These are phyloP conservation scores for Vanacampus margaritifer DNA, from an alignment of 2,113 vertebrate species.

Conservation along the genomic window DNA sequence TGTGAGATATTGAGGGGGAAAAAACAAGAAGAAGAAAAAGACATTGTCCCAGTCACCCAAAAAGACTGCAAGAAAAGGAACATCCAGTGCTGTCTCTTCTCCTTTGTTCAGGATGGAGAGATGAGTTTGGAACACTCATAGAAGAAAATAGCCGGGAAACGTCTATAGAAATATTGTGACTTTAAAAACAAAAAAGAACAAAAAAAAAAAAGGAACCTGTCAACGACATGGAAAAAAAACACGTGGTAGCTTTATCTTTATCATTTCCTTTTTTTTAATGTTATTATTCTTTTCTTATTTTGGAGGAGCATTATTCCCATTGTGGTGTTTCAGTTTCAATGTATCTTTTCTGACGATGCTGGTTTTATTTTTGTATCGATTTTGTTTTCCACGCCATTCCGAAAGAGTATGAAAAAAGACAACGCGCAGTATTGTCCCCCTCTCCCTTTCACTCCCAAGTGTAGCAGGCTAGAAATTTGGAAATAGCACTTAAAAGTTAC, in stretches of 20 bases:
- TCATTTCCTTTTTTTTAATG: conserved; percentile 61
- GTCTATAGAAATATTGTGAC: conserved; percentile 65
- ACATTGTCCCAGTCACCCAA: conserved; percentile 25
- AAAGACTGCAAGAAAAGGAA: conserved; percentile 65
- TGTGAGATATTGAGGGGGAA: conserved; percentile 18
- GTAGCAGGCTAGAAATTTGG: conserved; percentile 66
- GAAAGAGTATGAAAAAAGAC: conserved; percentile 58
- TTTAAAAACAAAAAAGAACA: conserved; percentile 32
- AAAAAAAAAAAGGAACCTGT: conserved; percentile 61
- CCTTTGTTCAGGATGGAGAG: conserved; percentile 35
- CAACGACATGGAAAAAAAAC: conserved; percentile 61
- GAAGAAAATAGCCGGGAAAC: conserved; percentile 45
- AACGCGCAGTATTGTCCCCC: conserved; percentile 63
- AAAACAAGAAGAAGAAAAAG: conserved; percentile 24
- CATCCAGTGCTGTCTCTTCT: conserved; percentile 53
- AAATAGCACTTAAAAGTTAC: conserved; percentile 72
- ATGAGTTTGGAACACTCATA: conserved; percentile 49
- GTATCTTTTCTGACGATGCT: conserved; percentile 58
- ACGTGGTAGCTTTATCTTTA: conserved; percentile 74
- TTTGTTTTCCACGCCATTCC: conserved; percentile 72
- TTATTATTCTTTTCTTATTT: conserved; percentile 58
- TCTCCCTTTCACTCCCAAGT: conserved; percentile 46
- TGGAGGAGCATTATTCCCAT: conserved; percentile 66
- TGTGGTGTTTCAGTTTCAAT: conserved; percentile 61
- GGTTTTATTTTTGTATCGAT: conserved; percentile 52